Conservation (phyloP, 2,797 vertebrate genomes). For the Chloroceryle inda region DNA sequence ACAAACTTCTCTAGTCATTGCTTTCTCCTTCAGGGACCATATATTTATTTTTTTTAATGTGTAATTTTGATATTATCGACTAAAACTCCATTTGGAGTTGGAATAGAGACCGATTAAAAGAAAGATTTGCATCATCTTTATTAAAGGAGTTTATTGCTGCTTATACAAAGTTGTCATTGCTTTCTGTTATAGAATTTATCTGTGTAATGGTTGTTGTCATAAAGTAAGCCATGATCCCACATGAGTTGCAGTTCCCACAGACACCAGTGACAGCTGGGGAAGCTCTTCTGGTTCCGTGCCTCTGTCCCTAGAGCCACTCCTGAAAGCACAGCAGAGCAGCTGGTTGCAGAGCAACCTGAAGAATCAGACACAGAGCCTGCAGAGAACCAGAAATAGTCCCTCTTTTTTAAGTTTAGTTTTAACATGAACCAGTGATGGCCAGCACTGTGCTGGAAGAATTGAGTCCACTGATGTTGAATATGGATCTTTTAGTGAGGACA, state of each 20-base stretch:
- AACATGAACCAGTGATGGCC: not conserved
- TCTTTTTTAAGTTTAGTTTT: not conserved
- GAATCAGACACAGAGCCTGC: not conserved
- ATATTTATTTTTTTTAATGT: not conserved
- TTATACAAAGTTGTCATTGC: not conserved
- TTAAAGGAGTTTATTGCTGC: not conserved
- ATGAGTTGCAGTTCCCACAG: not conserved
- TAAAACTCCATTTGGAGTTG: not conserved
- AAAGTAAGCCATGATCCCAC: not conserved
- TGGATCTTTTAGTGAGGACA: not conserved
- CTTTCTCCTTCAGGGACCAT: not conserved
- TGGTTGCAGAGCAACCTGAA: not conserved
- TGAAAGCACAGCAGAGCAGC: not conserved
- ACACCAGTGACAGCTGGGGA: not conserved
- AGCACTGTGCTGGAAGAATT: not conserved
- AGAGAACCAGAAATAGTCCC: not conserved
- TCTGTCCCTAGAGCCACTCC: not conserved
- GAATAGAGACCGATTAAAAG: not conserved
- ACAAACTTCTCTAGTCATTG: not conserved
- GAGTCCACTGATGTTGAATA: accelerated
- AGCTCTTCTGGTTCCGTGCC: not conserved
- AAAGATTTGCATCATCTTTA: not conserved
- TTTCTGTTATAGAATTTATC: not conserved
- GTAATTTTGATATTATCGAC: not conserved
- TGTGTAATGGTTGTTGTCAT: not conserved